These are phyloP conservation scores for Hozukius guyotensis DNA, from an alignment of 2,797 vertebrate species.

Conservation along the genomic window DNA sequence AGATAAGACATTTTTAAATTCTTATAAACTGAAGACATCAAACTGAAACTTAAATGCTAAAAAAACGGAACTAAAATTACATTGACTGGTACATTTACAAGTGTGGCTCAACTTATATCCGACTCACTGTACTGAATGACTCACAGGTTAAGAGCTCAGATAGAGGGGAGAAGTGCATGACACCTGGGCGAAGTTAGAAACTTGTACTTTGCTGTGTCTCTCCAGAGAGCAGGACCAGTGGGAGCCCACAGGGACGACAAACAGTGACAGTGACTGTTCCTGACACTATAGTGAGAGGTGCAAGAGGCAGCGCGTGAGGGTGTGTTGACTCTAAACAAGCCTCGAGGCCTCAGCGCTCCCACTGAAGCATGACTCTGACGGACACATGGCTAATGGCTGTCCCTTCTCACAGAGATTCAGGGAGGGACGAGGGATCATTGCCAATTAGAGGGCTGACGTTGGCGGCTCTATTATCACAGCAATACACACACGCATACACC, in stretches of 20 bases:
- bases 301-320: constrained; percentile 14
- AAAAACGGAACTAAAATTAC: background rate
- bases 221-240: background rate
- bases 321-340: constrained; percentile 17
- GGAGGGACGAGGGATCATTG: constrained; percentile 12
- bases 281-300: constrained; percentile 45
- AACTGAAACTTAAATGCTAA: background rate
- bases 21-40: background rate
- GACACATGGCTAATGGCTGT: constrained; percentile 46
- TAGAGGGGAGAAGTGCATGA: background rate
- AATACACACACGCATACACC: background rate
- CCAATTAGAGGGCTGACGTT: constrained; percentile 30
- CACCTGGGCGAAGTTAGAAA: constrained; percentile 27
- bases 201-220: background rate
- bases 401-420: constrained; percentile 8
- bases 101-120: background rate
- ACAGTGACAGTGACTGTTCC: constrained; percentile 43
- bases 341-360: constrained; percentile 17
- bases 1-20: background rate
- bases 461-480: background rate
- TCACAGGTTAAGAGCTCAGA: background rate
- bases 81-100: background rate
- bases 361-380: constrained; percentile 22
- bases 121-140: no score
- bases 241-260: background rate